Evolutionary conservation across 2,888 invertebrate genomes (phyloP), one percentile per base, ranked within the genome.

Genomic region (Thymelicus acteon): DNA sequence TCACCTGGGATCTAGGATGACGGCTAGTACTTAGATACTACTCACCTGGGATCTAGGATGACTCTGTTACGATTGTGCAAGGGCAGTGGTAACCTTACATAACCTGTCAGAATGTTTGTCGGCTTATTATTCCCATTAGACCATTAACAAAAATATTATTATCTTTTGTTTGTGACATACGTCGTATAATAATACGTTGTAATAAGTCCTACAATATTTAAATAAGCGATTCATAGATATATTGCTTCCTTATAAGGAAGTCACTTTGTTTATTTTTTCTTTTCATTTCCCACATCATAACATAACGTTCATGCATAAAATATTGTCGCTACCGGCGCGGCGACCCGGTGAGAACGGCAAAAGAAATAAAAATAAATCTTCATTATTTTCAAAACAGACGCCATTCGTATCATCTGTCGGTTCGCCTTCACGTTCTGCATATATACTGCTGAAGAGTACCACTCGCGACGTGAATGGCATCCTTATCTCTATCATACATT

Each of bases 401-500:
- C 58, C 39, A 24, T 31, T 54, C n/a, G n/a, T 48, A 49, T 70
- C 15, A 64, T 70, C 58, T 63, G 63, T 63, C 37, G 54, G 24
- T 58, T 24, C 19, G 47, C 24, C 40, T 60, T 60, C 24, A 62
- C 68, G 52, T 60, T 24, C 40, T 47, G 54, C 60, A 61, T 68
- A 44, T 49, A 61, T 54, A 52, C 54, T 40, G 67, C 60, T 60
- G 52, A 67, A 24, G 62, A 54, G 57, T 15, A 24, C 15, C 54
- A 62, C 39, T 37, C 31, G 62, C 61, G 54, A 62, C 48, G 60
- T 67, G 57, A 37, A 62, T 68, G 44, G 61, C 61, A 54, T 62
- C 47, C 68, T 62, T 62, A 62, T 68, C 62, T 63, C 37, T 58
- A 70, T 70, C 63, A 60, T 49, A 70, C 64, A 60, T 60, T 64